Evolutionary conservation across 2,797 vertebrate species (phyloP).

Genomic region (Morelia viridis): DNA sequence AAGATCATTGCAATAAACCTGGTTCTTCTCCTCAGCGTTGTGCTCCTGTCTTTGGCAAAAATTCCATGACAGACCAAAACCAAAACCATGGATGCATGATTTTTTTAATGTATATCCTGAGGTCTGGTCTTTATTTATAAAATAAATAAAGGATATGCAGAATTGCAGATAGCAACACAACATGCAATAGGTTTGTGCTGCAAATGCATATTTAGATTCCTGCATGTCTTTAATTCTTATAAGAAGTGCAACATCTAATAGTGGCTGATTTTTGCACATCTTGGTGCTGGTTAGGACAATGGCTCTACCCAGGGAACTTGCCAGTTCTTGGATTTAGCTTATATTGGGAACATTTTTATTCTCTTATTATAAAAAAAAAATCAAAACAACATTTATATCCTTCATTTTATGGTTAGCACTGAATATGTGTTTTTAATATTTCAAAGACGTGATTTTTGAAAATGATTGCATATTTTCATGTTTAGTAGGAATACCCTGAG

Average conservation of each 20-base stretch:
- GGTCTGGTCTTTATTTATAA: neutral
- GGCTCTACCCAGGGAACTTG: neutral
- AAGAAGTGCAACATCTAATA: neutral
- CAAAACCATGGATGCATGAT: neutral
- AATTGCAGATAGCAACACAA: neutral
- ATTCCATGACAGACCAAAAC: neutral
- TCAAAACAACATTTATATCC: neutral
- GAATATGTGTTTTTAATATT: slow-evolving; percentile 26
- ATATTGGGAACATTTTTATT: neutral
- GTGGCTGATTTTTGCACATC: neutral
- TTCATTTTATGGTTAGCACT: neutral
- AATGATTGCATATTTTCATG: slow-evolving; percentile 15
- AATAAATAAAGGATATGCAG: neutral
- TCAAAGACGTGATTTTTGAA: neutral
- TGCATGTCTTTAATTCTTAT: neutral
- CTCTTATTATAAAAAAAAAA: neutral
- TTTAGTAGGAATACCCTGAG: neutral
- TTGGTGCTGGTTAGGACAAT: neutral
- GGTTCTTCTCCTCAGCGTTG: too few relatives aligned
- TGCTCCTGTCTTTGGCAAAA: too few relatives aligned
- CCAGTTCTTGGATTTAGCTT: neutral
- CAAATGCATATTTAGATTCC: neutral
- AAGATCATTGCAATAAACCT: too few relatives aligned
- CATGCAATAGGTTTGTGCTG: neutral
- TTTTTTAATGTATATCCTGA: neutral